phyloP scores from a whole-genome alignment of 2,113 vertebrate species.

The Sminthopsis crassicaudata region DNA sequence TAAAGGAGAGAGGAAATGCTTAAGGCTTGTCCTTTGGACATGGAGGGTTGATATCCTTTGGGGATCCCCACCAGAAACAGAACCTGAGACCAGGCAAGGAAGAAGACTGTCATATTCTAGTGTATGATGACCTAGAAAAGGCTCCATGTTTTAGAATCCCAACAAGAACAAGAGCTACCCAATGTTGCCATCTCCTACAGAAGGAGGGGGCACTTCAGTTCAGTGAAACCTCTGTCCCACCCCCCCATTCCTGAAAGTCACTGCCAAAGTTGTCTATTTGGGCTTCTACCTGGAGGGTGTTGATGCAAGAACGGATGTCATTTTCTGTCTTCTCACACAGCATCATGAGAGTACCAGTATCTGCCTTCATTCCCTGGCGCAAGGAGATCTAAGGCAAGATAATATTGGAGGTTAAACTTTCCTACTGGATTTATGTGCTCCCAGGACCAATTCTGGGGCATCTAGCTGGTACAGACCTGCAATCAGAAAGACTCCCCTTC shows the following conservation, averaged over 20 bases:
- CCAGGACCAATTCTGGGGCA: background rate
- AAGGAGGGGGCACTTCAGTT: background rate
- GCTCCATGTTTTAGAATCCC: background rate
- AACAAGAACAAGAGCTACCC: background rate
- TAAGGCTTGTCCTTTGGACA: background rate
- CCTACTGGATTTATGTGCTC: background rate
- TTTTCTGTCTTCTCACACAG: constrained; percentile 96
- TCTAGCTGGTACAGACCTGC: background rate
- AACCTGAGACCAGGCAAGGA: background rate
- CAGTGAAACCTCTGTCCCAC: rapidly evolving
- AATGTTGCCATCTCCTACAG: background rate
- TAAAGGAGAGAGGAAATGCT: background rate
- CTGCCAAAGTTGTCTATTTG: background rate
- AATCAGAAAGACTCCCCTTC: background rate
- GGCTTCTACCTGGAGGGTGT: constrained; percentile 93
- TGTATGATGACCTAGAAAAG: background rate
- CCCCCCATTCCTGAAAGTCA: background rate
- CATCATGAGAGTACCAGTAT: constrained; percentile 86
- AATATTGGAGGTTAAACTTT: background rate
- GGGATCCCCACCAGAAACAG: background rate
- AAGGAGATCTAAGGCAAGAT: constrained; percentile 84
- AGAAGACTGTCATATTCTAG: background rate
- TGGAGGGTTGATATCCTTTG: background rate
- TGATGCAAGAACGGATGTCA: constrained; percentile 95
- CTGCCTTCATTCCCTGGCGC: constrained; percentile 88